Percentiles rank a stretch among this genome's conserved stretches.
phyloP scores from a whole-genome alignment of 2,888 invertebrate genomes.

The Heteropelma amictum region DNA sequence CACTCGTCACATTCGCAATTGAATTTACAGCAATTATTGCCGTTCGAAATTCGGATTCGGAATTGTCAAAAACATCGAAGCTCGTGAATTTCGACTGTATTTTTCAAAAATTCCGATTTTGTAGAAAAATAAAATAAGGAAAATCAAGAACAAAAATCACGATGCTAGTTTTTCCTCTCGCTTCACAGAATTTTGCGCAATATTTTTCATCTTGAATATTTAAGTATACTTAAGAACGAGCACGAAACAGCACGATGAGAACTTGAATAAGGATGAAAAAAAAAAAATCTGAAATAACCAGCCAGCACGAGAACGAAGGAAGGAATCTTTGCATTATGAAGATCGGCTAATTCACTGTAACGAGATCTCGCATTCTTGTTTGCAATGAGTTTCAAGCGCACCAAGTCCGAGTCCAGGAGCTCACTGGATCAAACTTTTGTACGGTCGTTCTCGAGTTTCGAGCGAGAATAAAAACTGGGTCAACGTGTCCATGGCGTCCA shows the following conservation, averaged over 20 bases:
- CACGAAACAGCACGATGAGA: background rate
- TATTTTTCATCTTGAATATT: background rate
- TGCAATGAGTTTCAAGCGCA: slow-evolving; percentile 10
- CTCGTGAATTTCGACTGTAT: no score
- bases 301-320: background rate
- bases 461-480: slow-evolving; percentile 21
- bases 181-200: background rate
- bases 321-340: slow-evolving; percentile 14
- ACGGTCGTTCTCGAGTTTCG: background rate
- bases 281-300: background rate
- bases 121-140: background rate
- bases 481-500: background rate
- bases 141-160: background rate
- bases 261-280: background rate
- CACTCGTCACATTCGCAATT: no score
- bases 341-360: slow-evolving; percentile 2
- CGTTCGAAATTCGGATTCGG: no score
- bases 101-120: no score
- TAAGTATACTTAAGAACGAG: background rate
- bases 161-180: no score
- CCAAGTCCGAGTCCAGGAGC: background rate
- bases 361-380: slow-evolving; percentile 8
- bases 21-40: no score
- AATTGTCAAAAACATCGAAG: no score
- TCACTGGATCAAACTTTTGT: background rate